Conservation (phyloP, 2,113 vertebrate genomes). For the Octodon degus region DNA sequence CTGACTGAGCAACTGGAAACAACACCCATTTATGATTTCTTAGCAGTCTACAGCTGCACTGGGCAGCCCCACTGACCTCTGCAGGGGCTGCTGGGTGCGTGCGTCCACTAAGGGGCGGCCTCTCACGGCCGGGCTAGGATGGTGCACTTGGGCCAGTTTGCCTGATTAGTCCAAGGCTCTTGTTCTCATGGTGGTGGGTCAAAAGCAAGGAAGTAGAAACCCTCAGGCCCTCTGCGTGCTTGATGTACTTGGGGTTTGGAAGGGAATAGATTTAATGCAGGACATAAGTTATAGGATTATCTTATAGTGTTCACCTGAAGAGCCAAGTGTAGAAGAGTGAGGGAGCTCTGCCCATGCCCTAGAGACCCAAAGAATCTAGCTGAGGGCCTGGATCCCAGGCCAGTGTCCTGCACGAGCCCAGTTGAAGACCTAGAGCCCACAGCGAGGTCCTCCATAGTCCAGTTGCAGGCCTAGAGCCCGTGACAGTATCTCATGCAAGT, state of each 20-base stretch:
- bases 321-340: not conserved
- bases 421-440: not conserved
- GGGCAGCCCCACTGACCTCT: not conserved
- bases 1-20: not conserved
- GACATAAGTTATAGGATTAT: not conserved
- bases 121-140: not conserved
- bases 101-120: not conserved
- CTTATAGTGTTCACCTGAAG: not conserved
- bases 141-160: not conserved
- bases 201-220: not conserved
- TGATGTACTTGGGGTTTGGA: not conserved
- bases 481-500: not conserved
- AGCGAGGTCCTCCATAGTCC: not conserved
- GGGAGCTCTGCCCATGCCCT: not conserved
- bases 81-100: not conserved
- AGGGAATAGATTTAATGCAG: not conserved
- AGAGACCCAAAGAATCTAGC: not conserved
- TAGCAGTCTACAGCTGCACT: not conserved
- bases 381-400: not conserved
- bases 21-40: slow-evolving; percentile 3
- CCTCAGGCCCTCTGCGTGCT: not conserved
- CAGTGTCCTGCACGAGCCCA: not conserved
- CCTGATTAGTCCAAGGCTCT: not conserved
- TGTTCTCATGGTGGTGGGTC: not conserved
- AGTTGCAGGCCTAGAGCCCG: not conserved